phyloP scores from a whole-genome alignment of 2,113 vertebrate species.

The Salvelinus alpinus region DNA sequence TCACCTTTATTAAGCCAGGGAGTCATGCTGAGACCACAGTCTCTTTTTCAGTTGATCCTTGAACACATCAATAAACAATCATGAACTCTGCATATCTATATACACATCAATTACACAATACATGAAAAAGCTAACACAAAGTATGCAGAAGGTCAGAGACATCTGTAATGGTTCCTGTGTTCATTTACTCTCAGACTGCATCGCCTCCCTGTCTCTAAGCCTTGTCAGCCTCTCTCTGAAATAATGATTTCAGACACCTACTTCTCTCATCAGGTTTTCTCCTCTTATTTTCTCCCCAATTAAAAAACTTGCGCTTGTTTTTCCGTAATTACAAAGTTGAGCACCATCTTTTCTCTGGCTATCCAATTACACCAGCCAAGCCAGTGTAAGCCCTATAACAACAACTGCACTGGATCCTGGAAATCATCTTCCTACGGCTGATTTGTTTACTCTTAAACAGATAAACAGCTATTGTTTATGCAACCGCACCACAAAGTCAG shows the following conservation, averaged over 20 bases:
- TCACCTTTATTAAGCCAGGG: too few relatives aligned
- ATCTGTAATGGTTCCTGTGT: not conserved
- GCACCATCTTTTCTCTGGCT: not conserved
- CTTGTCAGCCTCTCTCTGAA: too few relatives aligned
- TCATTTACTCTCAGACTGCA: not conserved
- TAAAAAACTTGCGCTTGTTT: not conserved
- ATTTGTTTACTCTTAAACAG: not conserved
- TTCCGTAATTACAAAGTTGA: slow-evolving; percentile 1
- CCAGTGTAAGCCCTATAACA: not conserved
- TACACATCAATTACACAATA: too few relatives aligned
- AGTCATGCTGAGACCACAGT: too few relatives aligned
- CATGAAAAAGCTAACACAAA: too few relatives aligned
- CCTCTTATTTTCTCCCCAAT: not conserved
- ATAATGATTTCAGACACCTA: not conserved
- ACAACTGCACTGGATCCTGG: not conserved
- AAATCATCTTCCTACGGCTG: not conserved
- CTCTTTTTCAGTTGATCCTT: too few relatives aligned
- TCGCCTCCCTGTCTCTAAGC: not conserved
- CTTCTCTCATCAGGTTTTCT: not conserved
- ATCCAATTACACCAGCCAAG: not conserved
- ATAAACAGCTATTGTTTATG: not conserved
- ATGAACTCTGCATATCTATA: too few relatives aligned
- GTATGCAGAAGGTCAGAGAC: not conserved
- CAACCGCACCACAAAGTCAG: not conserved
- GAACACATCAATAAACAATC: too few relatives aligned